Percentiles rank a stretch among this genome's conserved stretches.
phyloP scores from a whole-genome alignment of 2,113 vertebrate genomes.

The Oenanthe oenanthe region DNA sequence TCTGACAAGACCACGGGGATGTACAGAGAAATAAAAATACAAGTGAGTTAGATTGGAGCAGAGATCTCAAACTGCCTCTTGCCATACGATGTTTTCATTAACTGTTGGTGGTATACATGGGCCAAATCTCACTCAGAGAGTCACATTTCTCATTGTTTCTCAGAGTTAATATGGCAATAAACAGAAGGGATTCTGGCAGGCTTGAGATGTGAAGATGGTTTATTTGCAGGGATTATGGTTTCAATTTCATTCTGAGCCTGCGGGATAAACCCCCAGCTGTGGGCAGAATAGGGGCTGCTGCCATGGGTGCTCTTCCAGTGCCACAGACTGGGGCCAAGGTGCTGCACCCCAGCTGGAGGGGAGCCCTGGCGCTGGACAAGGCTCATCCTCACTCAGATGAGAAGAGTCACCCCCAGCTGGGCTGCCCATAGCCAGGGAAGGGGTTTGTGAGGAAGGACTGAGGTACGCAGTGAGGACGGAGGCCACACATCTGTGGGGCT shows the following conservation, averaged over 20 bases:
- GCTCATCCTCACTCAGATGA: not conserved
- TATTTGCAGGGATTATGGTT: not conserved
- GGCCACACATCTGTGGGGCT: not conserved
- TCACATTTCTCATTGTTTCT: not conserved
- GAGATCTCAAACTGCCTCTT: not conserved
- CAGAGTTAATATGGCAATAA: not conserved
- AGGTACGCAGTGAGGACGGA: not conserved
- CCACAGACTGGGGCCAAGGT: not conserved
- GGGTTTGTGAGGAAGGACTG: not conserved
- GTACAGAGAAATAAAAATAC: not conserved
- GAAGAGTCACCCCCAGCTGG: not conserved
- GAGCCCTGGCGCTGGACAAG: not conserved
- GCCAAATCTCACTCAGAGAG: not conserved
- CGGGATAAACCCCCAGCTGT: not conserved
- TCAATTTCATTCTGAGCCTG: not conserved
- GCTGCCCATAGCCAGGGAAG: not conserved
- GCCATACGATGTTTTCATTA: not conserved
- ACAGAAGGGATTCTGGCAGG: not conserved
- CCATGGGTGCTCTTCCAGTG: not conserved
- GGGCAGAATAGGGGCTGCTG: not conserved
- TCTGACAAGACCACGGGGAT: not conserved
- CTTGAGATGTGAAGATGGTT: not conserved
- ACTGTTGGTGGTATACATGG: not conserved
- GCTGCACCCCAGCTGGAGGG: not conserved
- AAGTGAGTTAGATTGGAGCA: not conserved